Evolutionary conservation across 2,113 vertebrate species (phyloP).

Genomic region (Australoheros scitulus): DNA sequence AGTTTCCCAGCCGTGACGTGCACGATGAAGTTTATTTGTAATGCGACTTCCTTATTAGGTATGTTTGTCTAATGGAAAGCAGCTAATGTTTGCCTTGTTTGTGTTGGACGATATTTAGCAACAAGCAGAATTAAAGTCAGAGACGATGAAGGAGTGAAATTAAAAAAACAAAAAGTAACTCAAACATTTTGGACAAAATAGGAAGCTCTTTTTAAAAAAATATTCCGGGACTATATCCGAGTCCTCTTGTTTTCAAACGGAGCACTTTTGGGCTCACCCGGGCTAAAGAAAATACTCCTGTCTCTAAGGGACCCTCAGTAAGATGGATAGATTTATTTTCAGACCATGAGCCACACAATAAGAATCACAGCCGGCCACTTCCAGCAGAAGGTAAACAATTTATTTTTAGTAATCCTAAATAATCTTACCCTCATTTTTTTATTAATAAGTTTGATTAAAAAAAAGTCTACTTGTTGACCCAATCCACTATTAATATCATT

Average conservation of each 20-base stretch:
- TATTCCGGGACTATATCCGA: neutral
- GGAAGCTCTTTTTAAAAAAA: neutral
- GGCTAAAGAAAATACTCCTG: constrained; percentile 42
- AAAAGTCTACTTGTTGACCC: neutral
- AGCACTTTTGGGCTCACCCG: constrained; percentile 26
- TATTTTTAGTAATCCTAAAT: neutral
- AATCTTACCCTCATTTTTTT: neutral
- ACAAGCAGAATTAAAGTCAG: constrained; percentile 9
- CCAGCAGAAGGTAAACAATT: neutral
- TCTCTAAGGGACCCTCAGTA: constrained; percentile 19
- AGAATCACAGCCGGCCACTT: constrained; percentile 25
- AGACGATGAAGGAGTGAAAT: neutral
- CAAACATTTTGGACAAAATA: neutral
- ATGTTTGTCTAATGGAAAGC: neutral
- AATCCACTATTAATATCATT: neutral
- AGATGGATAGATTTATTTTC: constrained; percentile 39
- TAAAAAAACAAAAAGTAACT: neutral
- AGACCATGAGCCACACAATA: constrained; percentile 8
- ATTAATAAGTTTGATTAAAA: neutral
- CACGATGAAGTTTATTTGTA: neutral
- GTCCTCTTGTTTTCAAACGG: neutral
- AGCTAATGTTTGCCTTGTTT: constrained; percentile 19
- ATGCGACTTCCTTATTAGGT: neutral
- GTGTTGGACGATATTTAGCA: constrained; percentile 30
- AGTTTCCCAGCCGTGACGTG: neutral